These are phyloP conservation scores for Chaetodon trifasciatus DNA, from an alignment of 2,797 vertebrate genomes.

Conservation along the genomic window DNA sequence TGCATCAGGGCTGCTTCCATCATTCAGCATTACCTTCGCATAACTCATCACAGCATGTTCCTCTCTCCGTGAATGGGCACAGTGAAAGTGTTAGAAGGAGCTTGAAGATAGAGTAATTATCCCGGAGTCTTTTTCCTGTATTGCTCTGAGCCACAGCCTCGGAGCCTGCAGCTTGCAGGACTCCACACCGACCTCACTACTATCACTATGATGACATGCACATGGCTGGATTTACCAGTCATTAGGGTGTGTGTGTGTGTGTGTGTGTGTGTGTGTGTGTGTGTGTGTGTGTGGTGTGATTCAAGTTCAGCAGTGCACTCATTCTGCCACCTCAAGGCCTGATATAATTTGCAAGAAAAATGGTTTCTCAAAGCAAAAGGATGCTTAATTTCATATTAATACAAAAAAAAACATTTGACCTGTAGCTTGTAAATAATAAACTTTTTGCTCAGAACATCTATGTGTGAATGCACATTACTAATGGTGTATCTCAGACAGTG, in stretches of 20 bases:
- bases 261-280: slow-evolving; percentile 25
- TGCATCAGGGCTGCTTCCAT: slow-evolving; percentile 41
- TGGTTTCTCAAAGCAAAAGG: slow-evolving; percentile 11
- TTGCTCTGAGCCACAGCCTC: slow-evolving; percentile 37
- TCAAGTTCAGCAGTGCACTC: slow-evolving; percentile 43
- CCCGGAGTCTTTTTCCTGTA: slow-evolving; percentile 20
- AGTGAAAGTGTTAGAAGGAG: slow-evolving; percentile 63
- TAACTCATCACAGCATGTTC: slow-evolving; percentile 45
- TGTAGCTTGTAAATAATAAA: slow-evolving; percentile 32
- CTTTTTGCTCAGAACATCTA: slow-evolving; percentile 12
- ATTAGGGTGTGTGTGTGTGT: slow-evolving; percentile 30
- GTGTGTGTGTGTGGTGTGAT: slow-evolving; percentile 28
- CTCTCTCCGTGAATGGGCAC: slow-evolving; percentile 29
- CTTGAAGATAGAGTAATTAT: slow-evolving; percentile 66
- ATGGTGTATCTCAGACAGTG: slow-evolving; percentile 28
- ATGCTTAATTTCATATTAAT: slow-evolving; percentile 20
- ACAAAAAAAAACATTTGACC: slow-evolving; percentile 23
- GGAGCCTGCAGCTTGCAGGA: slow-evolving; percentile 16
- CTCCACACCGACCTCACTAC: neutral
- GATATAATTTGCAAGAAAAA: slow-evolving; percentile 23
- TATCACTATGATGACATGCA: slow-evolving; percentile 34
- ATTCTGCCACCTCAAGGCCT: slow-evolving; percentile 22
- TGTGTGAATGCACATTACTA: slow-evolving; percentile 23
- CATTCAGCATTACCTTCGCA: slow-evolving; percentile 53
- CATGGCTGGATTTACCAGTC: slow-evolving; percentile 47